Evolutionary conservation across 1,140 invertebrate genomes (phyloP).

Genomic region (Caenorhabditis brenneri): DNA sequence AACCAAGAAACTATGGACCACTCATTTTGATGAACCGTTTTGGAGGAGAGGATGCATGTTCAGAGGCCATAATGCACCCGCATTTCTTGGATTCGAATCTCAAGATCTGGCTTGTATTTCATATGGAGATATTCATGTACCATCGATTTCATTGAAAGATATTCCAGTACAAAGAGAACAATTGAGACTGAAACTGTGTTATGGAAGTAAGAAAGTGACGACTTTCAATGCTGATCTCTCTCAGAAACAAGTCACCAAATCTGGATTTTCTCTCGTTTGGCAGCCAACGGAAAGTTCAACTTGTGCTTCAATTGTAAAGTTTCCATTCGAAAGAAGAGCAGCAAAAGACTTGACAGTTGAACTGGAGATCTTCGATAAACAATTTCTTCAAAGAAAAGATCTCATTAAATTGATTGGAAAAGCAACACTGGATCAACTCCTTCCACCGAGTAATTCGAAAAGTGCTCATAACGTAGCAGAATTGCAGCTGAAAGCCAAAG

Average conservation of each 20-base stretch:
- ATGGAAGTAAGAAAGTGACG: slow-evolving; percentile 62
- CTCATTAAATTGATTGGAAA: slow-evolving; percentile 54
- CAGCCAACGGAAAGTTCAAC: slow-evolving; percentile 64
- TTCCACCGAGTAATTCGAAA: slow-evolving; percentile 57
- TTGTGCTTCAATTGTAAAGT: slow-evolving; percentile 68
- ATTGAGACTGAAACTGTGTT: slow-evolving; percentile 56
- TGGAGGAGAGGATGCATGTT: slow-evolving; percentile 70
- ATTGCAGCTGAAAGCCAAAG: slow-evolving; percentile 55
- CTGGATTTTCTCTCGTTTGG: slow-evolving; percentile 69
- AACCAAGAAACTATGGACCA: slow-evolving; percentile 66
- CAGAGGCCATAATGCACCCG: slow-evolving; percentile 69
- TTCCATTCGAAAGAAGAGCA: slow-evolving; percentile 66
- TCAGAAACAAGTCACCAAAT: slow-evolving; percentile 70
- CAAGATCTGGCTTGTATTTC: slow-evolving; percentile 64
- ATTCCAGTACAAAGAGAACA: slow-evolving; percentile 70
- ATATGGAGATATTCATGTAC: slow-evolving; percentile 70
- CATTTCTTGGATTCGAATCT: slow-evolving; percentile 67
- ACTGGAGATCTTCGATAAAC: slow-evolving; percentile 58
- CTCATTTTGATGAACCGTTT: slow-evolving; percentile 69
- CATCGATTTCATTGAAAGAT: slow-evolving; percentile 68
- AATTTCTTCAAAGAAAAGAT: slow-evolving; percentile 59
- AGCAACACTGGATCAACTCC: slow-evolving; percentile 52
- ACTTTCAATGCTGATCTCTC: slow-evolving; percentile 69
- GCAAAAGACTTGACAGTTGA: slow-evolving; percentile 53
- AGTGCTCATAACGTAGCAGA: slow-evolving; percentile 57